Base-by-base conservation (phyloP, 1,140 invertebrate genomes). In the Cylas formicarius region DNA sequence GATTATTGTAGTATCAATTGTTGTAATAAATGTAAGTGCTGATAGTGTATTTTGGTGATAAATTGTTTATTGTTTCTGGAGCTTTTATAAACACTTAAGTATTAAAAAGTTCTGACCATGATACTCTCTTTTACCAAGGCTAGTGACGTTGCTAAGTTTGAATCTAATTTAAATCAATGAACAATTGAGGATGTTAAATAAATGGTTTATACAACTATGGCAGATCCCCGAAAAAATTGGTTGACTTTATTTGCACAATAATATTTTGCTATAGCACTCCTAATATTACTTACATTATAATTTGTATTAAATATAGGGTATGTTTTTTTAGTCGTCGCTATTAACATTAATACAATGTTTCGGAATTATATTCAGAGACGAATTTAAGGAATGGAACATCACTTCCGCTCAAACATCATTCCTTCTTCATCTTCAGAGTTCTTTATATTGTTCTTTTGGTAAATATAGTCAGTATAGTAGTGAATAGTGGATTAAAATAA, bases 1-100 rank as follows among this genome's bases (percentile, higher is more conserved):
- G 80, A 67, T 78, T 52, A 73, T 82, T n/a, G 68, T 81, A 18
- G 44, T 77, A 8, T 77, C 73, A 3, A 70, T 72, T n/a, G 72
- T 75, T 48, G 65, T 74, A 38, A 69, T 70, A 19, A 80, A 79
- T 53, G 76, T 81, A 68, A 76, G 74, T 71, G 10, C 21, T 11
- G 33, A 41, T 20, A 19, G 41, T 17, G 10, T 29, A 8, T 44
- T 31, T 31, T 31, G 18, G 29, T 13, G 29, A 31, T 5, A 31
- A 11, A 31, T n/a, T n/a, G n/a, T n/a, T n/a, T n/a, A n/a, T n/a
- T n/a, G n/a, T n/a, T n/a, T n/a, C n/a, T n/a, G n/a, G n/a, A n/a
- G n/a, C n/a, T n/a, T n/a, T n/a, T n/a, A n/a, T n/a, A n/a, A n/a
- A n/a, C n/a, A n/a, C n/a, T n/a, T n/a, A n/a, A n/a, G n/a, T n/a